Base-by-base conservation (phyloP, 2,113 vertebrate genomes). In the Seriola dumerili region DNA sequence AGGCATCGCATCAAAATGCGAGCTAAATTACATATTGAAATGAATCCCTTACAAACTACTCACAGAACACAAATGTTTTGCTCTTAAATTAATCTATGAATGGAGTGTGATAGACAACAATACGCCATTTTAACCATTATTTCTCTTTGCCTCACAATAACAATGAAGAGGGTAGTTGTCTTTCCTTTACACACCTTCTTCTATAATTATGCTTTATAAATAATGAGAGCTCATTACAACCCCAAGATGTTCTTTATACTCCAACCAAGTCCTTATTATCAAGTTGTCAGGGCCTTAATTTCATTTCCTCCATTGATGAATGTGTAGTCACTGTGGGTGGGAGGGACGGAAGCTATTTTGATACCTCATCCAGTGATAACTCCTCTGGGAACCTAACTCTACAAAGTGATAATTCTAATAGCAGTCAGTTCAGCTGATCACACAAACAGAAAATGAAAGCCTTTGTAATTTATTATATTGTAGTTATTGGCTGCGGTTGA, bases 301-400 rank as follows among this genome's bases (percentile, higher is more conserved):
- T 91, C 16, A 93, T 93, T 90, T 92, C 91, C 90, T 90, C 81
- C 36, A 58, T 48, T 93, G 91, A 94, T 93, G 77, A 91, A 93
- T 91, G 92, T 90, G 86, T 34, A 91, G 80, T 85, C 85, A 75
- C 85, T 50, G 64, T 72, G 80, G 91, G 78, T 72, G 54, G 81
- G 71, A 88, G 68, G 68, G 82, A 75, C 46, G 40, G 85, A 89
- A 91, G 87, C 75, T 83, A 85, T 88, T 91, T 91, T 85, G 90
- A 93, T 86, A 76, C 85, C 80, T 90, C 84, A 76, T 90, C 87
- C 82, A 88, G 78, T 70, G 72, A 83, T 76, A 77, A 86, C 81
- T 92, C 88, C 84, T 84, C 50, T 23, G 91, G 84, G 86, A 90
- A 65, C 48, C 40, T 50, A 72, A 75, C 62, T 77, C 82, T 76